A percentile compares a stretch with the other conserved stretches of the same genome.
These are phyloP conservation scores for Bombus confusus DNA, from an alignment of 1,140 invertebrate genomes.

Conservation along the genomic window DNA sequence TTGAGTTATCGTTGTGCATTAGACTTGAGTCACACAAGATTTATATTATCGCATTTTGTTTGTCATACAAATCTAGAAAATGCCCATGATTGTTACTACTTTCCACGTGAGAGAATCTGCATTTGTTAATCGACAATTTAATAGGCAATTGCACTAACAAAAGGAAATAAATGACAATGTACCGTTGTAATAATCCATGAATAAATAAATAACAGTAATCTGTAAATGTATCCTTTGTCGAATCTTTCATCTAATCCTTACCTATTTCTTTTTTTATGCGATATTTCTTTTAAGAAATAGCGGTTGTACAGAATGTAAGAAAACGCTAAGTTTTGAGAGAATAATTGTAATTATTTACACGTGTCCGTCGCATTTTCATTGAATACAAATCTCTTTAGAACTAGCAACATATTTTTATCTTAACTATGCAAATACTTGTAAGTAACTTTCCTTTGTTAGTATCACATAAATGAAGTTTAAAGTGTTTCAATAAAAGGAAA, in stretches of 20 bases:
- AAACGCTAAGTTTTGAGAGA: slow-evolving; percentile 31
- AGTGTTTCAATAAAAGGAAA: slow-evolving; percentile 42
- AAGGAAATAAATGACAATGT: slow-evolving; percentile 3
- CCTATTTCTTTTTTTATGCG: background rate
- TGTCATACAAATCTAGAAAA: slow-evolving; percentile 38
- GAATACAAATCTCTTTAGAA: slow-evolving; percentile 57
- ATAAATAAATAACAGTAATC: slow-evolving; percentile 8
- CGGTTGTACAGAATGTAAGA: slow-evolving; percentile 45
- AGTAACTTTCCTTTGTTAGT: slow-evolving; percentile 50
- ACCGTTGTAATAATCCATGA: background rate
- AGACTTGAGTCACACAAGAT: background rate
- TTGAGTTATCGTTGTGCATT: slow-evolving; percentile 1
- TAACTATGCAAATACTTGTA: slow-evolving; percentile 46
- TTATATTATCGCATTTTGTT: background rate
- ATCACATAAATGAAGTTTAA: slow-evolving; percentile 41
- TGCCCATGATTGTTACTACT: background rate
- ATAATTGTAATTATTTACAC: slow-evolving; percentile 39
- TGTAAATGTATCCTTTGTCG: background rate
- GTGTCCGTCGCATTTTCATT: background rate
- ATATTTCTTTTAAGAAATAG: background rate
- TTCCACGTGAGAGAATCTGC: background rate
- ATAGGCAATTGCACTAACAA: background rate
- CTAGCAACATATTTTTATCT: slow-evolving; percentile 49
- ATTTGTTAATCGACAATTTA: slow-evolving; percentile 40
- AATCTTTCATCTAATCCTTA: background rate